These are phyloP conservation scores for Temnothorax rugatulus DNA, from an alignment of 2,888 invertebrate genomes.

Conservation along the genomic window DNA sequence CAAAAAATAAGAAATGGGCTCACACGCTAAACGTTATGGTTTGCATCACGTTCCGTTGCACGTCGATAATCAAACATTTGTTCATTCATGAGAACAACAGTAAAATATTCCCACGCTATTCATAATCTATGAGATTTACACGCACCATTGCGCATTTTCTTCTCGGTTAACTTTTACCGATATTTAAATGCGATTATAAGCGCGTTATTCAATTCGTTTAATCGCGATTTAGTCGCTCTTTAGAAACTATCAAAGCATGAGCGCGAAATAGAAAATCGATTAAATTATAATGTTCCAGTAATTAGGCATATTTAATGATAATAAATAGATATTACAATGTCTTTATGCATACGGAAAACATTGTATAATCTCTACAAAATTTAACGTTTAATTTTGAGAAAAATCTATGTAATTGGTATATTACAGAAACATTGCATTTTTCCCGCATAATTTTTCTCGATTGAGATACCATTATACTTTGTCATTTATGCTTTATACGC, in stretches of 20 bases:
- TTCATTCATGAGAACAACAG: constrained; percentile 36
- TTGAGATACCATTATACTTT: not conserved
- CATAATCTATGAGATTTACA: constrained; percentile 28
- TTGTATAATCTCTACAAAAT: not conserved
- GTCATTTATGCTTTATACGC: constrained; percentile 25
- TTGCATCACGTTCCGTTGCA: constrained; percentile 41
- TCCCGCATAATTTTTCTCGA: not conserved
- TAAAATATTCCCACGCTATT: constrained; percentile 29
- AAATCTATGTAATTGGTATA: not conserved
- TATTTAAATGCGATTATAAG: constrained; percentile 20
- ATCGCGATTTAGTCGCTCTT: constrained; percentile 14
- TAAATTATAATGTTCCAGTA: constrained; percentile 30
- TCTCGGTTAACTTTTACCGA: constrained; percentile 4
- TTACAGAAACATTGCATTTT: not conserved
- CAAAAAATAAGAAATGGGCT: constrained; percentile 5
- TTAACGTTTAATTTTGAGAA: not conserved
- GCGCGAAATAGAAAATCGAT: constrained; percentile 36
- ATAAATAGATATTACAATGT: not conserved
- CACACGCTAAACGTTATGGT: constrained; percentile 42
- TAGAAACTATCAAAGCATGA: constrained; percentile 30
- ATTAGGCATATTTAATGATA: constrained; percentile 25
- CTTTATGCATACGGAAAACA: not conserved
- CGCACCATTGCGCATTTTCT: constrained; percentile 25
- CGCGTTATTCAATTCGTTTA: constrained; percentile 37
- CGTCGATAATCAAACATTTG: constrained; percentile 47